phyloP scores from a whole-genome alignment of 1,140 invertebrate species.

The Brachionus rubens region DNA sequence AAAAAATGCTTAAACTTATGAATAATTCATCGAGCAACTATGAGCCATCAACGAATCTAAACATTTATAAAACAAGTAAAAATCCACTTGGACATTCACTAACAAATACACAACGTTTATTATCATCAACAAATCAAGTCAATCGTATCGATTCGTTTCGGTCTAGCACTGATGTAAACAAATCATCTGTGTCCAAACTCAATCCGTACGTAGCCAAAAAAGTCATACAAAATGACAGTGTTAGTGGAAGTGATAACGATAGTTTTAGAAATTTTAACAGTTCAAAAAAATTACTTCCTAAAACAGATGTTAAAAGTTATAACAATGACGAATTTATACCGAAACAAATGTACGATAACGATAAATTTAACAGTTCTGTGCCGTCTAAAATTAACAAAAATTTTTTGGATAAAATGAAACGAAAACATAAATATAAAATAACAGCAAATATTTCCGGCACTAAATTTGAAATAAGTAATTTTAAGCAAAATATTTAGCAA shows the following conservation, averaged over 20 bases:
- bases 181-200: not conserved
- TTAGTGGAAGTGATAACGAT: constrained; percentile 11
- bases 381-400: constrained; percentile 37
- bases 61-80: not conserved
- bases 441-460: constrained; percentile 58
- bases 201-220: not conserved
- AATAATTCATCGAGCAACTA: not conserved
- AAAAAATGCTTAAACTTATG: constrained; percentile 39
- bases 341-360: not conserved
- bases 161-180: not conserved
- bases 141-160: not conserved
- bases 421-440: constrained; percentile 48
- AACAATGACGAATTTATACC: not conserved
- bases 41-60: not conserved
- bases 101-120: not conserved
- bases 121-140: not conserved
- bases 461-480: constrained; percentile 60
- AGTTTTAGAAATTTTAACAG: not conserved
- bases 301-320: not conserved
- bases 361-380: not conserved
- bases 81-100: not conserved
- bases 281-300: not conserved
- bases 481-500: not conserved
- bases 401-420: constrained; percentile 51
- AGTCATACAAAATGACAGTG: not conserved